These are phyloP conservation scores for Macrotus californicus DNA, from an alignment of 2,113 vertebrate genomes.

Conservation along the genomic window DNA sequence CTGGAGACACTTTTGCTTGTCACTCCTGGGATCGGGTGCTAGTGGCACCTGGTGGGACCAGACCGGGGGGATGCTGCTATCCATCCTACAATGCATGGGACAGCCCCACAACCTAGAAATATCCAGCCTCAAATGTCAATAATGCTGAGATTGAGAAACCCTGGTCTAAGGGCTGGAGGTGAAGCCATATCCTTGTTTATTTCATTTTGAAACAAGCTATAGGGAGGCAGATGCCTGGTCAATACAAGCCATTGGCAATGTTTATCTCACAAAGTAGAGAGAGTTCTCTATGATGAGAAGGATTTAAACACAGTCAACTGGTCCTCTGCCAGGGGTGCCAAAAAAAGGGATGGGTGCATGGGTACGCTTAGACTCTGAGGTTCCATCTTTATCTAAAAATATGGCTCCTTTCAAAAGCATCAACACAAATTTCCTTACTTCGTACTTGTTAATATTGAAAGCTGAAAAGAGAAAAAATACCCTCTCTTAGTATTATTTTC, in stretches of 20 bases:
- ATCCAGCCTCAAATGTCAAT: neutral
- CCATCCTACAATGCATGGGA: neutral
- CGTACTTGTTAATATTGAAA: neutral
- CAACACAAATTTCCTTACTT: neutral
- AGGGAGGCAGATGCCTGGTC: neutral
- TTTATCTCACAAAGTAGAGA: neutral
- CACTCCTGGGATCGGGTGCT: neutral
- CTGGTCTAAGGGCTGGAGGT: neutral
- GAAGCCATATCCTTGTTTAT: neutral
- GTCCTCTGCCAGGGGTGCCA: neutral
- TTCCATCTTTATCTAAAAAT: neutral
- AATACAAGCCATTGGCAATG: neutral
- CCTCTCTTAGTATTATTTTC: neutral
- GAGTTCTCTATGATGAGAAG: neutral
- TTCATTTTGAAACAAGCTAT: neutral
- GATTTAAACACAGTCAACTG: neutral
- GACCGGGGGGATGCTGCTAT: neutral
- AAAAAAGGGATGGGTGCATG: neutral
- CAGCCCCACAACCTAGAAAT: accelerated
- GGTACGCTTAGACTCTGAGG: neutral
- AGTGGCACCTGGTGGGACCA: neutral
- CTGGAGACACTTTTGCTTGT: neutral
- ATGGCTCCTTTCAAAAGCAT: neutral
- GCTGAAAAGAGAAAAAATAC: neutral
- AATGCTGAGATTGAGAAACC: neutral